Base-by-base conservation (phyloP, 2,888 invertebrate species). In the Campoplex nolae region DNA sequence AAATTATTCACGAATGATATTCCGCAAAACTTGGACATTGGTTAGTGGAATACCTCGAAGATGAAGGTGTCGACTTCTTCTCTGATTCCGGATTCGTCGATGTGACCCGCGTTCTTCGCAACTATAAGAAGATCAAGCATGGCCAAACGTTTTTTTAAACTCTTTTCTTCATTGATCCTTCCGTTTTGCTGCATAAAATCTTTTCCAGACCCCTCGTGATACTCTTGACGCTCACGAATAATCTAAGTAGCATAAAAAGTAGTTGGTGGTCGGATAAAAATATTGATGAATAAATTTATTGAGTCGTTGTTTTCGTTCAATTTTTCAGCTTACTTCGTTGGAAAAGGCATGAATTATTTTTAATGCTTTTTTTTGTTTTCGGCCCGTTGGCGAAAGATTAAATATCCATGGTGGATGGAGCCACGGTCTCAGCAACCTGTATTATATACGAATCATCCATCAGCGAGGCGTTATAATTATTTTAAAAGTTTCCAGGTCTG, bases 31-130 rank as follows among this genome's bases (percentile, higher is more conserved):
- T 62, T 32, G 13, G 16, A 32, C 13, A 32, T 16, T 62, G 13
- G 38, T 6, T 38, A 23, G 38, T 1, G 23, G 3, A 54, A n/a
- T 32, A 54, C 89, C 84, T 88, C 89, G 45, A 88, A 89, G 65
- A 88, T 88, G 62, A 89, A 89, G 7, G 89, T 89, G 51, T 89
- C 88, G 4, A 89, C 89, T 88, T 89, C 89, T 58, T 89, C 89
- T 73, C 80, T 62, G 38, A 89, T 89, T 51, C 89, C 89, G 18
- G 83, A 9, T 4, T 89, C 89, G 51, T 88, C 88, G n/a, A 89
- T 89, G 9, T 80, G 70, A 16, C 84, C 86, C 11, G 54, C 65
- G 65, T 75, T 85, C 85, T 81, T 88, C 16, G 89, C 84, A 11
- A 79, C 83, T 54, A 89, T 89, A 1, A 89, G 85, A 23, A 89